Conservation (phyloP, 2,888 invertebrate genomes). For the Amblyjoppa fuscipennis region DNA sequence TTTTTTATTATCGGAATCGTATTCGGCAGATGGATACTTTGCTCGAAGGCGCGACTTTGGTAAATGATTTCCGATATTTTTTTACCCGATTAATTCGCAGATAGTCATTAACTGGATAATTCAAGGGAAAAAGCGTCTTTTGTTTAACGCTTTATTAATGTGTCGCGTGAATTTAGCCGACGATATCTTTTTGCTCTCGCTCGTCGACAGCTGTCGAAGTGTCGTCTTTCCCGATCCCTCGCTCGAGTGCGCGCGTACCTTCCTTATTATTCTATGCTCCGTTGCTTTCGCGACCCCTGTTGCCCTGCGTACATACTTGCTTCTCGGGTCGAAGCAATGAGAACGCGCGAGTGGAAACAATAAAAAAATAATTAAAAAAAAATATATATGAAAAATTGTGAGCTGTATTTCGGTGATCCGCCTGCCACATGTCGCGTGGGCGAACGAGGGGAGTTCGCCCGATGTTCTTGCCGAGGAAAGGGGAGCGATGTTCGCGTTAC, state of each 20-base stretch:
- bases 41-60: no score
- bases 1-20: no score
- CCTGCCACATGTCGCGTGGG: conserved; percentile 76
- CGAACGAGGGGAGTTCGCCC: conserved; percentile 22
- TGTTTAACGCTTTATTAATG: background rate
- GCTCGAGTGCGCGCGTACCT: conserved; percentile 44
- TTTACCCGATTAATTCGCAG: no score
- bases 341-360: conserved; percentile 34
- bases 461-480: conserved; percentile 28
- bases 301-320: background rate
- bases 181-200: background rate
- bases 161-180: background rate
- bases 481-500: conserved; percentile 59
- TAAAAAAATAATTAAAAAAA: conserved; percentile 2
- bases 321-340: conserved; percentile 22
- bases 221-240: conserved; percentile 69
- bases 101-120: background rate
- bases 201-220: conserved; percentile 71
- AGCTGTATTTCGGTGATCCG: conserved; percentile 66
- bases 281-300: conserved; percentile 39
- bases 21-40: no score
- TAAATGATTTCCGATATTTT: no score
- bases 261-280: conserved; percentile 63
- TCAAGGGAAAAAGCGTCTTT: background rate
- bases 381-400: background rate